Conservation (phyloP, 2,888 invertebrate genomes). For the Cheilosia scutellata region DNA sequence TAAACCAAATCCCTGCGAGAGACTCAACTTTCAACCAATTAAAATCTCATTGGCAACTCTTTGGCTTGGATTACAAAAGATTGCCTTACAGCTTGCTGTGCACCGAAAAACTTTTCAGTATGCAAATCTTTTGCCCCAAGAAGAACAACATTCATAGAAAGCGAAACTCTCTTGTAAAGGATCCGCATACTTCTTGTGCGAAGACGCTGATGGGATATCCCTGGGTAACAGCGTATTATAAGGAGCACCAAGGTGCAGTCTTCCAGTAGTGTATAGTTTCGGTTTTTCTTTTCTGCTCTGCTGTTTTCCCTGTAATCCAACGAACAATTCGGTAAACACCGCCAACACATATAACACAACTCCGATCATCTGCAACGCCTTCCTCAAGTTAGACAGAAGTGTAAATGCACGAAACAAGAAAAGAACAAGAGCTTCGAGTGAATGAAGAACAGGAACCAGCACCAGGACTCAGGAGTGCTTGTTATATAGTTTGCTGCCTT, state of each 20-base stretch:
- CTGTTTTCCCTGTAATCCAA: slow-evolving; percentile 58
- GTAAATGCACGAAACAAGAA: slow-evolving; percentile 62
- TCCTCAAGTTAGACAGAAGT: slow-evolving; percentile 23
- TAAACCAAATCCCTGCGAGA: slow-evolving; percentile 49
- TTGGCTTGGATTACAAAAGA: slow-evolving; percentile 66
- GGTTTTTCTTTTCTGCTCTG: slow-evolving; percentile 27
- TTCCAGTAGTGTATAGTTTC: not conserved
- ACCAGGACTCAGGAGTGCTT: slow-evolving; percentile 1
- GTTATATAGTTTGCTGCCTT: not conserved
- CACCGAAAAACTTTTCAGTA: slow-evolving; percentile 54
- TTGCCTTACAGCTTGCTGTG: slow-evolving; percentile 9
- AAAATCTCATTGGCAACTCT: slow-evolving; percentile 72
- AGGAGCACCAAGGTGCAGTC: not conserved
- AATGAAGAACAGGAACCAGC: not conserved
- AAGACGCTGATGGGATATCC: not conserved
- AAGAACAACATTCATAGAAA: slow-evolving; percentile 11
- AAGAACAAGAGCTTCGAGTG: slow-evolving; percentile 36
- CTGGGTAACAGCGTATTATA: not conserved
- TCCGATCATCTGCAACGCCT: slow-evolving; percentile 63
- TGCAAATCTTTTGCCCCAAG: slow-evolving; percentile 54
- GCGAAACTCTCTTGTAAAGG: slow-evolving; percentile 32
- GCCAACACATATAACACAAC: slow-evolving; percentile 33
- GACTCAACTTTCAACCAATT: slow-evolving; percentile 69
- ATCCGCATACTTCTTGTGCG: slow-evolving; percentile 20
- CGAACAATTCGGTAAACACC: slow-evolving; percentile 22